phyloP scores from a whole-genome alignment of 2,888 invertebrate species.

The Cephus pulcher region DNA sequence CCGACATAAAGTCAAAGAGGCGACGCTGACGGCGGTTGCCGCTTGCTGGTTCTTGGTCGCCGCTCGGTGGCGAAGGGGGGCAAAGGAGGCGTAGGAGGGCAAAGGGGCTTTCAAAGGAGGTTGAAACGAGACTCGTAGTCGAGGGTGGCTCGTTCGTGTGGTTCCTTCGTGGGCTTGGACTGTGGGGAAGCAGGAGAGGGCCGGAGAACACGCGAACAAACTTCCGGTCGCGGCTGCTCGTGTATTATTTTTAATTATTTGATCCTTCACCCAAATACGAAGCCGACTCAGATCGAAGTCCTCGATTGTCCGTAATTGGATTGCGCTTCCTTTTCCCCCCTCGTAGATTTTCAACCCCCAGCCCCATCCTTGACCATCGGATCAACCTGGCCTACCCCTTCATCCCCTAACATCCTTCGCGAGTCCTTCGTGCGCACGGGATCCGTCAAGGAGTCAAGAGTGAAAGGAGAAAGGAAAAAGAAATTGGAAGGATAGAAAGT shows the following conservation, averaged over 20 bases:
- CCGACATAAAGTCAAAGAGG: conserved; percentile 20
- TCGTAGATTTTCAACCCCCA: neutral
- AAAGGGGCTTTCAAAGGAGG: neutral
- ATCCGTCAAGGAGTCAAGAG: neutral
- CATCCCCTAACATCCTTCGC: no score
- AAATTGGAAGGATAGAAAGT: neutral
- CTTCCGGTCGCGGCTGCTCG: conserved; percentile 27
- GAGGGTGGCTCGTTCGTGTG: neutral
- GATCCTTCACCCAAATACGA: conserved; percentile 26
- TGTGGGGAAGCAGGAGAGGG: conserved; percentile 14
- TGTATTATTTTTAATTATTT: conserved; percentile 42
- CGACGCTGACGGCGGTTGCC: conserved; percentile 6
- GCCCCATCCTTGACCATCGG: no score
- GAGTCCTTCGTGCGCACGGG: neutral
- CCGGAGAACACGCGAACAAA: conserved; percentile 35
- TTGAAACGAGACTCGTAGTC: no score
- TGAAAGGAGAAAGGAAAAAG: neutral
- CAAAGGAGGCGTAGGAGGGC: conserved; percentile 13
- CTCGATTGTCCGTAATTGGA: conserved; percentile 27
- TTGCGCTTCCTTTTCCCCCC: neutral
- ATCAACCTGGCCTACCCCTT: no score
- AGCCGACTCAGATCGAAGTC: conserved; percentile 20
- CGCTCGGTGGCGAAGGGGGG: neutral
- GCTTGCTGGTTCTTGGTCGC: neutral
- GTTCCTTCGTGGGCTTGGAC: neutral